phyloP scores from a whole-genome alignment of 2,113 vertebrate species.

The Brachyistius frenatus region DNA sequence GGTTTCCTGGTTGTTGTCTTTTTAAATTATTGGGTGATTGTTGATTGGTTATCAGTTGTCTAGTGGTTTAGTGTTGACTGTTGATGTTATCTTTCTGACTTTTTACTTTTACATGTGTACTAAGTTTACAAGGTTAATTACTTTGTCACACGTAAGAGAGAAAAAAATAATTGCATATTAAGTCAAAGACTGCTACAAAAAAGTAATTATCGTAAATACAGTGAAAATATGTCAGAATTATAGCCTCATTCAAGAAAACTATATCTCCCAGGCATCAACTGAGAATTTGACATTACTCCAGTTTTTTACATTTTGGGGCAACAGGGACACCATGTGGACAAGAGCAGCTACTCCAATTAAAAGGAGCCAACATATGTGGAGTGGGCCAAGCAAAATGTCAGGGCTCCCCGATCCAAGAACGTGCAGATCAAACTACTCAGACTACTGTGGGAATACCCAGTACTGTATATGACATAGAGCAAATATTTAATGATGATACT shows the following conservation, averaged over 20 bases:
- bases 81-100: too few species aligned
- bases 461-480: not conserved
- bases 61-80: too few species aligned
- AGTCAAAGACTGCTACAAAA: too few species aligned
- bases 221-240: not conserved
- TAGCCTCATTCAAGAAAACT: not conserved
- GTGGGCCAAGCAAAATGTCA: conserved; percentile 1
- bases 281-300: not conserved
- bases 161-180: too few species aligned
- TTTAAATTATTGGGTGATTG: too few species aligned
- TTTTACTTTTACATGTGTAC: too few species aligned
- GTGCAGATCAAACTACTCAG: not conserved
- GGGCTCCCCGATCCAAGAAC: not conserved
- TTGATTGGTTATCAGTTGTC: too few species aligned
- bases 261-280: not conserved
- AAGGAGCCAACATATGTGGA: conserved; percentile 1
- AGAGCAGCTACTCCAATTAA: conserved; percentile 11
- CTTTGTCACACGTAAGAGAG: too few species aligned
- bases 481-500: not conserved
- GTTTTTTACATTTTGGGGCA: conserved; percentile 32
- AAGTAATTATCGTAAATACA: too few species aligned
- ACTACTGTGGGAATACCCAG: not conserved
- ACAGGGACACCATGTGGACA: conserved; percentile 64
- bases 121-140: too few species aligned
- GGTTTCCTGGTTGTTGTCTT: too few species aligned